Conservation (phyloP, 1,140 invertebrate species). For the Sminthurides bifidus region DNA sequence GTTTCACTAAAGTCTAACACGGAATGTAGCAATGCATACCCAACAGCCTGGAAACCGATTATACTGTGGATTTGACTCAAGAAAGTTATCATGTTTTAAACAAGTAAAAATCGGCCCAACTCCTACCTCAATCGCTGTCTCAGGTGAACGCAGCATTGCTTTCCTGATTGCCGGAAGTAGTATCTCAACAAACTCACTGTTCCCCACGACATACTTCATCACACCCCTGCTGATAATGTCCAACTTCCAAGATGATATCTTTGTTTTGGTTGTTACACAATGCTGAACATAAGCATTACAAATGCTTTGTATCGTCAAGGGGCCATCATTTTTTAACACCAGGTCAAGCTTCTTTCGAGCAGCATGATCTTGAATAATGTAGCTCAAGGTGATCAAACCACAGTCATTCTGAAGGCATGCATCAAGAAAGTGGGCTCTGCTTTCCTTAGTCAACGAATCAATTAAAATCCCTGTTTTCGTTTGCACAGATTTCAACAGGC, state of each 20-base stretch:
- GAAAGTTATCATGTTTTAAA: too few relatives aligned
- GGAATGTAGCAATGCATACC: conserved; percentile 55
- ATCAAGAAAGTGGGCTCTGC: neutral
- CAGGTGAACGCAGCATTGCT: conserved; percentile 83
- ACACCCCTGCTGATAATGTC: conserved; percentile 34
- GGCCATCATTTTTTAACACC: neutral
- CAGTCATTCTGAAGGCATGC: neutral
- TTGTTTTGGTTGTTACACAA: conserved; percentile 63
- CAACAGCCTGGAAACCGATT: conserved; percentile 61
- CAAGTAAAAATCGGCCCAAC: too few relatives aligned
- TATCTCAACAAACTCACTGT: conserved; percentile 60
- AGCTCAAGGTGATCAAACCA: conserved; percentile 9
- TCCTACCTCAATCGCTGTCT: conserved; percentile 47
- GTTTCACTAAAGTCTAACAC: conserved; percentile 67
- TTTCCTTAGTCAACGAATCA: neutral
- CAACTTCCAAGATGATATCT: conserved; percentile 56
- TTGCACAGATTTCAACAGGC: neutral
- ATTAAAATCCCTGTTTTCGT: neutral
- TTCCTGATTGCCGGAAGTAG: conserved; percentile 78
- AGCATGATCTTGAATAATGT: neutral
- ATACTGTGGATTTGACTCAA: too few relatives aligned
- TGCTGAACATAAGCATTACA: conserved; percentile 67
- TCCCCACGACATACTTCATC: conserved; percentile 38
- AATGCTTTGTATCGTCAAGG: conserved; percentile 43
- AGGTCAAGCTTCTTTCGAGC: neutral